These are phyloP conservation scores for Nudaria mundana DNA, from an alignment of 2,888 invertebrate genomes.

Conservation along the genomic window DNA sequence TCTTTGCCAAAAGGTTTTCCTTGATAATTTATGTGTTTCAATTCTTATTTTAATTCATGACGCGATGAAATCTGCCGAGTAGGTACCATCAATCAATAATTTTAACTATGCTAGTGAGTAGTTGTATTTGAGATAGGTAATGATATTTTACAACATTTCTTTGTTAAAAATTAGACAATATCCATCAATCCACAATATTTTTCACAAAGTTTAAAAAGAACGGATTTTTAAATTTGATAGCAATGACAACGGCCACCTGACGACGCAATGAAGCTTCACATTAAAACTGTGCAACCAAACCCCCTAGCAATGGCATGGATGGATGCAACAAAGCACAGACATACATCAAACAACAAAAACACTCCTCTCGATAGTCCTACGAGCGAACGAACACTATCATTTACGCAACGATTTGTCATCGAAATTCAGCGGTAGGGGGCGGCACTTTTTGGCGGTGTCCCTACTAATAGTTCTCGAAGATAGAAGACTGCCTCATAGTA, in stretches of 20 bases:
- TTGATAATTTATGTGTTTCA: too few species aligned
- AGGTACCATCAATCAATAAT: too few species aligned
- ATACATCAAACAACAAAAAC: constrained; percentile 78
- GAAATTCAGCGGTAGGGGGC: constrained; percentile 57
- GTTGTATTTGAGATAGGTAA: too few species aligned
- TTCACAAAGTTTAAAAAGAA: too few species aligned
- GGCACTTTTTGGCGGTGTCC: constrained; percentile 43
- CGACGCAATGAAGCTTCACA: constrained; percentile 40
- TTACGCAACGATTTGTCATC: constrained; percentile 79
- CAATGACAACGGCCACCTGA: constrained; percentile 23
- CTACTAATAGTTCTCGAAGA: constrained; percentile 40
- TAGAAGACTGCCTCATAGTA: not conserved
- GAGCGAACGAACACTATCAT: constrained; percentile 73
- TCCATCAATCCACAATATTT: too few species aligned
- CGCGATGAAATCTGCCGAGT: too few species aligned
- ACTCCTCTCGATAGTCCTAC: constrained; percentile 46
- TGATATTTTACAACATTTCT: too few species aligned
- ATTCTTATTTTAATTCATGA: too few species aligned
- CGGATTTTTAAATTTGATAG: constrained; percentile 16
- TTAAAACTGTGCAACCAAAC: constrained; percentile 54
- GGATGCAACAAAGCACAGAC: constrained; percentile 60
- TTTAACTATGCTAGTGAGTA: too few species aligned
- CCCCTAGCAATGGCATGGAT: constrained; percentile 47
- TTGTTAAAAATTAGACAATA: too few species aligned
- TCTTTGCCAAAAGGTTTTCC: too few species aligned